Percentiles rank a stretch among this genome's conserved stretches.
These are phyloP conservation scores for Halotydeus destructor DNA, from an alignment of 1,140 invertebrate species.

Conservation along the genomic window DNA sequence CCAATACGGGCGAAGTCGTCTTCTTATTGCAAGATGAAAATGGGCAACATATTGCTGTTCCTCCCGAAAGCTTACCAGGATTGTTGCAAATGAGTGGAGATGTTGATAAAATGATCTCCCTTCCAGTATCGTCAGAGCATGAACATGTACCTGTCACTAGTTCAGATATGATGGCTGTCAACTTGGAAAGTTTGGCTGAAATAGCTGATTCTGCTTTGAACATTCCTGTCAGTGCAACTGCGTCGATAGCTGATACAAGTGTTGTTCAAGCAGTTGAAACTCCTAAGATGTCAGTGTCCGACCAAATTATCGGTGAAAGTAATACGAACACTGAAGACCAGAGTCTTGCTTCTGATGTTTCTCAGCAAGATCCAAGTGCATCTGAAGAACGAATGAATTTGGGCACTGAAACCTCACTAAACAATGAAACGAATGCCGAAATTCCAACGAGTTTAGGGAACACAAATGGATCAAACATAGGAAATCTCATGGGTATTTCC, in stretches of 20 bases:
- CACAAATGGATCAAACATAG: too few relatives aligned
- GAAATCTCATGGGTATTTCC: too few relatives aligned
- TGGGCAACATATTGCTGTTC: conserved; percentile 8
- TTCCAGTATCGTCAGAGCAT: conserved; percentile 2
- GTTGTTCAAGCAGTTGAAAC: conserved; percentile 9
- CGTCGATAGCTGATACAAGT: conserved; percentile 1
- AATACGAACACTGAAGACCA: too few relatives aligned
- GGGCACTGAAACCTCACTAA: neutral
- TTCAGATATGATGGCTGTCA: too few relatives aligned
- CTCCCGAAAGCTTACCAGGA: conserved; percentile 1
- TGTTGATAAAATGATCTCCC: conserved; percentile 1
- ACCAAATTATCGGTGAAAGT: too few relatives aligned
- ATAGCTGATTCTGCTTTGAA: neutral
- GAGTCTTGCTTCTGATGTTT: too few relatives aligned
- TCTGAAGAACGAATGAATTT: too few relatives aligned
- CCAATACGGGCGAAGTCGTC: conserved; percentile 8
- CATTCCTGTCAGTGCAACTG: neutral
- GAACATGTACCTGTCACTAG: neutral
- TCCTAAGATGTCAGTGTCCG: neutral
- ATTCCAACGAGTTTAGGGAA: neutral
- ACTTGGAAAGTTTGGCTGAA: too few relatives aligned
- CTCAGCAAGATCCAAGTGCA: too few relatives aligned
- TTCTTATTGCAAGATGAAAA: conserved; percentile 9
- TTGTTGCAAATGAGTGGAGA: conserved; percentile 3
- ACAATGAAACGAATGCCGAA: conserved; percentile 1